Conservation (phyloP, 2,888 invertebrate genomes). For the Dynastes maya region DNA sequence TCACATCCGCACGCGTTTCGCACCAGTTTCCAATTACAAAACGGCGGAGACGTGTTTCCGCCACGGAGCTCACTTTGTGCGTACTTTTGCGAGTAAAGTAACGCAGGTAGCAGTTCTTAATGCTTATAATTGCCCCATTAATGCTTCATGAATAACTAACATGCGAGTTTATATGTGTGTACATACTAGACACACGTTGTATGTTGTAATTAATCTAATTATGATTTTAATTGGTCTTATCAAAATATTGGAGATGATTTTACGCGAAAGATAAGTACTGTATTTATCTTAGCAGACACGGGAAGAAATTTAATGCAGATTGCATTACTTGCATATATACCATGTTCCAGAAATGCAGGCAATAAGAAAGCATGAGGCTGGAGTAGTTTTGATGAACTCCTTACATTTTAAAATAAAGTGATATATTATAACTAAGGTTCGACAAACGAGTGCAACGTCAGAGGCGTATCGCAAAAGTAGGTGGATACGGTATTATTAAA, state of each 20-base stretch:
- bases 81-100: conserved; percentile 24
- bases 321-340: neutral
- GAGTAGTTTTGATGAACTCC: too few species aligned
- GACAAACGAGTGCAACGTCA: too few species aligned
- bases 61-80: conserved; percentile 23
- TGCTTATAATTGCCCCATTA: conserved; percentile 47
- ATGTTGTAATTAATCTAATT: conserved; percentile 35
- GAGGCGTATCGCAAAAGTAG: too few species aligned
- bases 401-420: too few species aligned
- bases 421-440: too few species aligned
- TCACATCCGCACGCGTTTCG: conserved; percentile 38
- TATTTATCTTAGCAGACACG: neutral
- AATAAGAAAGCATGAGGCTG: too few species aligned
- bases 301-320: neutral
- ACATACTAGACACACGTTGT: neutral
- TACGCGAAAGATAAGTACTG: neutral
- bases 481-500: too few species aligned
- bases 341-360: neutral
- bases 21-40: conserved; percentile 28
- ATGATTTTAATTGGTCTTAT: conserved; percentile 36
- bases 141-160: conserved; percentile 43
- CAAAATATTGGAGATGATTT: conserved; percentile 22
- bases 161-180: conserved; percentile 3
- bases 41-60: conserved; percentile 29
- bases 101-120: conserved; percentile 39